These are phyloP conservation scores for Cetonia aurata DNA, from an alignment of 2,888 invertebrate genomes.

Conservation along the genomic window DNA sequence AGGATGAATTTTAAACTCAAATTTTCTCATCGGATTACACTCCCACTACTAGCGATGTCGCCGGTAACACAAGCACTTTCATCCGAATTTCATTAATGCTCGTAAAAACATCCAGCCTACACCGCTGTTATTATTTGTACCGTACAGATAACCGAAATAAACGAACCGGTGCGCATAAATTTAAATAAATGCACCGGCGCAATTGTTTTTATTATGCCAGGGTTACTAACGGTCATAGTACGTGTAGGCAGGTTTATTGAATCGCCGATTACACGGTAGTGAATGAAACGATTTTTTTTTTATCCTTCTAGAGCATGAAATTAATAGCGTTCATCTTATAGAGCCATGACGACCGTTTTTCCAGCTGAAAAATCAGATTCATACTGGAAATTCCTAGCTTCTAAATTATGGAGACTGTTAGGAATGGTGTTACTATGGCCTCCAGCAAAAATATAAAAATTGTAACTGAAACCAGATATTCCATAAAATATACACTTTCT, in stretches of 20 bases:
- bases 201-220: conserved; percentile 25
- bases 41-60: conserved; percentile 10
- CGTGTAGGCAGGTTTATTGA: background rate
- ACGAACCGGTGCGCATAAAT: conserved; percentile 43
- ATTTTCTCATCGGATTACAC: conserved; percentile 20
- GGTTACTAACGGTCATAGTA: conserved; percentile 10
- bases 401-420: too few relatives aligned
- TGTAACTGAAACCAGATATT: too few relatives aligned
- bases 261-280: background rate
- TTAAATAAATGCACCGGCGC: conserved; percentile 42
- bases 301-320: too few relatives aligned
- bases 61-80: conserved; percentile 16
- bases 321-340: too few relatives aligned
- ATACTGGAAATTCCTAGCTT: too few relatives aligned
- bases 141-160: conserved; percentile 43
- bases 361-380: too few relatives aligned
- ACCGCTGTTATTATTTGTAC: conserved; percentile 42
- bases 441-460: too few relatives aligned
- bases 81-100: conserved; percentile 41
- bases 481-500: too few relatives aligned
- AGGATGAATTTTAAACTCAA: too few relatives aligned
- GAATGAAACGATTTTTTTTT: too few relatives aligned
- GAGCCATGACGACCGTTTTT: too few relatives aligned
- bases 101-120: conserved; percentile 39
- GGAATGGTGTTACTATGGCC: too few relatives aligned